phyloP scores from a whole-genome alignment of 2,797 vertebrate species.

The Sebastes kiyomatsui region DNA sequence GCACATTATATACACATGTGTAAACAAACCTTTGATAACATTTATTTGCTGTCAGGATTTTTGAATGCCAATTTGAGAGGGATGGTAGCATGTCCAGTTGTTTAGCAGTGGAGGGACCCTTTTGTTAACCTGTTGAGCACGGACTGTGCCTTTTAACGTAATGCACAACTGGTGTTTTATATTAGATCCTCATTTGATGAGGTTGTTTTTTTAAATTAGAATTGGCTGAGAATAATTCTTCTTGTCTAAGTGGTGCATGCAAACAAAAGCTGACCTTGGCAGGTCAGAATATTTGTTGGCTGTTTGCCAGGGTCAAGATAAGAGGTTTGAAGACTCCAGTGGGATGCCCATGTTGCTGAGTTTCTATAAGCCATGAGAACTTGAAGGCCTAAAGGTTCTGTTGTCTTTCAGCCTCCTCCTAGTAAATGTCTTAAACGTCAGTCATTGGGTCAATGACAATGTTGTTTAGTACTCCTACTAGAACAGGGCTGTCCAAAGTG shows the following conservation, averaged over 20 bases:
- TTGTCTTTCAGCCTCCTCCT: neutral
- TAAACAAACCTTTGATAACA: neutral
- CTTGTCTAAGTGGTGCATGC: neutral
- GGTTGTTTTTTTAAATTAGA: neutral
- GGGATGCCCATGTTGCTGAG: neutral
- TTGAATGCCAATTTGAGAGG: neutral
- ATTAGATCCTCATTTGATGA: neutral
- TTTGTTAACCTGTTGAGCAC: neutral
- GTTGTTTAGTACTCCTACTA: neutral
- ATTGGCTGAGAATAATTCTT: neutral
- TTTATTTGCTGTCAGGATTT: neutral
- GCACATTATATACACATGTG: neutral
- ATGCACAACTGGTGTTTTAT: neutral
- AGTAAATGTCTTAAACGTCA: neutral
- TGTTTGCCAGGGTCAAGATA: slow-evolving; percentile 3
- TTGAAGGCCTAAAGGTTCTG: neutral
- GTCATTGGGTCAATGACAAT: neutral
- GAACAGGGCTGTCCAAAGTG: neutral
- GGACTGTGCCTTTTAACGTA: neutral
- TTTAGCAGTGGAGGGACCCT: neutral
- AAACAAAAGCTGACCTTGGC: neutral
- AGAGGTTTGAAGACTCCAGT: neutral
- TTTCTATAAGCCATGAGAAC: neutral
- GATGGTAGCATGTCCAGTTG: neutral
- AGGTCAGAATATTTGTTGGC: neutral